Evolutionary conservation across 2,888 invertebrate genomes (phyloP).

Genomic region (Ptychoptera contaminata): DNA sequence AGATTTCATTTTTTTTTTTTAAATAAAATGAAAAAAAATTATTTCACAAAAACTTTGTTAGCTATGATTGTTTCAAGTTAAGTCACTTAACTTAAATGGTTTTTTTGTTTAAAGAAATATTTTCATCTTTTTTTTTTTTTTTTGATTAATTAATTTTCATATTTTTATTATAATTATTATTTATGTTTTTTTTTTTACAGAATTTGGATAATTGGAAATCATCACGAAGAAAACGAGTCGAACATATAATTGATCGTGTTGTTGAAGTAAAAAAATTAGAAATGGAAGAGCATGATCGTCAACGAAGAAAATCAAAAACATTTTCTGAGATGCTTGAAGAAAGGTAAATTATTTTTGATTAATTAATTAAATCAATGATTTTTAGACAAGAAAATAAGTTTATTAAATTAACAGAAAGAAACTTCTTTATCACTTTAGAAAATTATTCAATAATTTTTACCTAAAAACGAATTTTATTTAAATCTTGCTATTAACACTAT

Average conservation of each 20-base stretch:
- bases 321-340: slow-evolving; percentile 91
- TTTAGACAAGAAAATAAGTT: not conserved
- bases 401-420: not conserved
- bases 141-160: not conserved
- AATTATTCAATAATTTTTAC: too few relatives aligned
- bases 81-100: too few relatives aligned
- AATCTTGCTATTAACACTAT: too few relatives aligned
- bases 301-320: slow-evolving; percentile 71
- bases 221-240: slow-evolving; percentile 79
- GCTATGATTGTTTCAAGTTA: too few relatives aligned
- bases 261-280: slow-evolving; percentile 80
- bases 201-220: slow-evolving; percentile 91
- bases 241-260: slow-evolving; percentile 77
- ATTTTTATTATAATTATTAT: not conserved
- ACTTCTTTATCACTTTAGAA: not conserved
- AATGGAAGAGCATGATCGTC: slow-evolving; percentile 55
- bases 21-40: too few relatives aligned
- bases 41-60: too few relatives aligned
- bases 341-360: slow-evolving; percentile 36
- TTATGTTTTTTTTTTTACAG: slow-evolving; percentile 33
- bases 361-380: not conserved
- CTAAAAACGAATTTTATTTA: too few relatives aligned
- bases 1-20: too few relatives aligned
- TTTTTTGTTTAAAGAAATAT: not conserved
- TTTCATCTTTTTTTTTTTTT: not conserved